Base-by-base conservation (phyloP, 1,140 invertebrate genomes). In the Monomorium pharaonis region DNA sequence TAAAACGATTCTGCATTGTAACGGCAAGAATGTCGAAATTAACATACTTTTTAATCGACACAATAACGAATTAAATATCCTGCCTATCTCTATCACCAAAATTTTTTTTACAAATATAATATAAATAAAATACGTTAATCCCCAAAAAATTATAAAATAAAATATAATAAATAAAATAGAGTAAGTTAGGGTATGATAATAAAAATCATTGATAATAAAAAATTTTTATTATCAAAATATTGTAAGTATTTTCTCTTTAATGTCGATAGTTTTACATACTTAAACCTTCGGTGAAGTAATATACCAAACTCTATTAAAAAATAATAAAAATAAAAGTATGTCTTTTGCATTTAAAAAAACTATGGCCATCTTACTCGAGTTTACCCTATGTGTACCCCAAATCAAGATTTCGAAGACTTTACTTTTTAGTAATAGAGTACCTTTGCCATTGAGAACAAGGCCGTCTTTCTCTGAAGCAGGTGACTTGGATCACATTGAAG, bases 401-500 rank as follows among this genome's bases (percentile, higher is more conserved):
- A n/a, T n/a, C n/a, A n/a, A 33, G 33, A 69, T 54, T 18, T 69
- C 10, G 9, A 47, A 65, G 10, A 80, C 0, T 63, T 63, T 33
- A 14, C 5, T 78, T 16, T 85, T 14, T n/a, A n/a, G 27, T 21
- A 67, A 51, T 12, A 37, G 63, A 54, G 47, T 94, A 97, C 96
- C 95, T 96, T 92, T 96, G 96, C 94, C 96, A 96, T 58, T 96
- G 93, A 0, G 96, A 96, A 86, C 96, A 97, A 3, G 96, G 96
- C 72, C 96, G 95, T 85, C 96, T 94, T 88, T 97, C 96, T 88
- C 96, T 96, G 91, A 97, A 97, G 86, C 97, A 97, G 9, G 95
- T 96, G 14, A 97, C 96, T 90, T 97, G 96, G 10, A 97, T 95
- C 21, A 97, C 95, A 75, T 97, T 97, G 93, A 97, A 97, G 93